Evolutionary conservation across 2,797 vertebrate species (phyloP).

Genomic region (Stomatorhinus walkeri): DNA sequence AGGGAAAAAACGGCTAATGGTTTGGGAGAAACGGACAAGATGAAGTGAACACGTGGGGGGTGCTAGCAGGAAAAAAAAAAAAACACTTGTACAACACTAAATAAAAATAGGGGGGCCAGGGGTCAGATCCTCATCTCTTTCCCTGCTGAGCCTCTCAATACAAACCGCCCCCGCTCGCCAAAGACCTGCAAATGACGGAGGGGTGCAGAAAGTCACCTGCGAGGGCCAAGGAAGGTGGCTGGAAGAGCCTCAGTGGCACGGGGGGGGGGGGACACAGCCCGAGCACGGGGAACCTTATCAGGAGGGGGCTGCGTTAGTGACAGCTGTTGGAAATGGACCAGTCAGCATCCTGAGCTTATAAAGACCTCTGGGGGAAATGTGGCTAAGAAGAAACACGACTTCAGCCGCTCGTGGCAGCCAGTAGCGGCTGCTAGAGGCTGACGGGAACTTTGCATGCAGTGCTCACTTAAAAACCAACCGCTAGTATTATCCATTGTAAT

Average conservation of each 20-base stretch:
- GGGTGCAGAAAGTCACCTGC: too few species aligned
- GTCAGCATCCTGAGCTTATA: neutral
- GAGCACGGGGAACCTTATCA: neutral
- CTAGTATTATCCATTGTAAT: neutral
- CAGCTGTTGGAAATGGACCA: neutral
- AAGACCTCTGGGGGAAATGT: neutral
- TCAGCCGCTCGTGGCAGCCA: neutral
- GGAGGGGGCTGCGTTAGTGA: neutral
- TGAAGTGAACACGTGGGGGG: neutral
- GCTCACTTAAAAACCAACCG: neutral
- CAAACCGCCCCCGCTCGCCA: neutral
- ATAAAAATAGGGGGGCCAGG: neutral
- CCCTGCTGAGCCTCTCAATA: neutral
- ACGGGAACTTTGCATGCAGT: neutral
- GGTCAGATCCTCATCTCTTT: neutral
- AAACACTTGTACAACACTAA: conserved; percentile 23
- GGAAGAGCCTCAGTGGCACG: neutral
- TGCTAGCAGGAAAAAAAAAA: conserved; percentile 3
- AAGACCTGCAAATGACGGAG: neutral
- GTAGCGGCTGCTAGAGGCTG: neutral
- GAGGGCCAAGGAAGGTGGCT: too few species aligned
- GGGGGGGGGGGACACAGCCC: neutral
- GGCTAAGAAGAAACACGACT: neutral
- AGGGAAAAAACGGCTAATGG: neutral
- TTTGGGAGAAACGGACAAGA: neutral